Conservation (phyloP, 2,888 invertebrate species). For the Meghimatium bilineatum region DNA sequence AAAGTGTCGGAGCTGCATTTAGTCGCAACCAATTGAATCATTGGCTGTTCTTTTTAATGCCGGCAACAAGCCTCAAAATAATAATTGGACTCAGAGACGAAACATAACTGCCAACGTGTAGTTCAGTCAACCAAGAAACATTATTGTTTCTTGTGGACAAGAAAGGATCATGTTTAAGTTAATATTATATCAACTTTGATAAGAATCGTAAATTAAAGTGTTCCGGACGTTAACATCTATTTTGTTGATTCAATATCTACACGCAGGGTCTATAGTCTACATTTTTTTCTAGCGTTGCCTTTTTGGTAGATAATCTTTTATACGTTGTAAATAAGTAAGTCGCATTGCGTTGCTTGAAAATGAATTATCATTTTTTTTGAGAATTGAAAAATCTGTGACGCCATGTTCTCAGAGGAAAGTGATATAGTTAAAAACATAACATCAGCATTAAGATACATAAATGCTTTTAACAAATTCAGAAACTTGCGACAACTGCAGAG, state of each 20-base stretch:
- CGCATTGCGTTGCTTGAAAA: not conserved
- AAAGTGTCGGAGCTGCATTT: too few relatives aligned
- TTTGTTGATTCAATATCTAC: not conserved
- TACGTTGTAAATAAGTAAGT: not conserved
- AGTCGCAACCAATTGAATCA: too few relatives aligned
- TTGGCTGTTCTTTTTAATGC: too few relatives aligned
- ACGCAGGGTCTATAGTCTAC: not conserved
- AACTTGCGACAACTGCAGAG: not conserved
- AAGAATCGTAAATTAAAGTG: not conserved
- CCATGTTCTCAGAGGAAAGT: constrained; percentile 16
- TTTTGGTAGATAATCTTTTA: not conserved
- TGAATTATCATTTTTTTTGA: not conserved
- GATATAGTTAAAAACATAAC: not conserved
- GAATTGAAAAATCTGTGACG: not conserved
- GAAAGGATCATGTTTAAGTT: not conserved
- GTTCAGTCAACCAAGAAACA: not conserved
- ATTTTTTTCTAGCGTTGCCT: not conserved
- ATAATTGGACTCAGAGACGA: too few relatives aligned
- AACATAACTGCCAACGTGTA: not conserved
- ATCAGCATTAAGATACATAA: not conserved
- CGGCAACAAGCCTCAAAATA: too few relatives aligned
- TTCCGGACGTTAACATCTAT: too few relatives aligned
- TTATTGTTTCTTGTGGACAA: not conserved
- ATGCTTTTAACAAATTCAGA: not conserved
- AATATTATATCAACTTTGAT: not conserved